Evolutionary conservation across 2,113 vertebrate genomes (phyloP), one percentile per base, ranked within the genome.

Genomic region (Cyprinodon brontotheroides): DNA sequence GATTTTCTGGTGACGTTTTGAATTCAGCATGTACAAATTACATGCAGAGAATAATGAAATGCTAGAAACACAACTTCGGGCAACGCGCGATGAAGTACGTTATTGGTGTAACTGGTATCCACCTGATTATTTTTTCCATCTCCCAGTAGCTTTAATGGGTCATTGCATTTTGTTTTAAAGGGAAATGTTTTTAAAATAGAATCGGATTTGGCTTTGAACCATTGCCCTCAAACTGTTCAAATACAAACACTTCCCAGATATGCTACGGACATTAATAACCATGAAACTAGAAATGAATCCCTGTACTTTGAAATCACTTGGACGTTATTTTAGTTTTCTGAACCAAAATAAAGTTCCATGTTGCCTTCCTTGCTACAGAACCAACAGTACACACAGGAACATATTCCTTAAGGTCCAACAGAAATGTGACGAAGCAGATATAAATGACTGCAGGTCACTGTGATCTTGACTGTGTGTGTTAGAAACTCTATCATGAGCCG

Each of bases 81-180:
- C 47, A 70, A 73, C 62, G 59, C 61, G 36, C 65, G 48, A 12
- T 41, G 61, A 66, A 64, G 15, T 22, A 4, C 20, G 41, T 72
- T 70, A 72, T 8, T 22, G 22, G 29, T 40, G 45, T n/a, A 29
- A 70, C 62, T 39, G 40, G 61, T 74, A 37, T 50, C 11, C 11
- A 61, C 39, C 6, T 38, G 13, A n/a, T 20, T 53, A 53, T 50
- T 61, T 73, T 67, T 40, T 47, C 38, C 65, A 11, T 57, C 72
- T 71, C 53, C 53, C 69, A 66, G 61, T 59, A 80, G 65, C 39
- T 76, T 71, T 65, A 20, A 53, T 17, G 43, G 29, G 67, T 82
- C 79, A 78, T 82, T 86, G 83, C 74, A 75, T 80, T 80, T 41
- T 59, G 40, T 43, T 53, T 61, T 47, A 65, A 17, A 39, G 60